Conservation (phyloP, 2,797 vertebrate genomes). For the Cossypha niveicapilla region DNA sequence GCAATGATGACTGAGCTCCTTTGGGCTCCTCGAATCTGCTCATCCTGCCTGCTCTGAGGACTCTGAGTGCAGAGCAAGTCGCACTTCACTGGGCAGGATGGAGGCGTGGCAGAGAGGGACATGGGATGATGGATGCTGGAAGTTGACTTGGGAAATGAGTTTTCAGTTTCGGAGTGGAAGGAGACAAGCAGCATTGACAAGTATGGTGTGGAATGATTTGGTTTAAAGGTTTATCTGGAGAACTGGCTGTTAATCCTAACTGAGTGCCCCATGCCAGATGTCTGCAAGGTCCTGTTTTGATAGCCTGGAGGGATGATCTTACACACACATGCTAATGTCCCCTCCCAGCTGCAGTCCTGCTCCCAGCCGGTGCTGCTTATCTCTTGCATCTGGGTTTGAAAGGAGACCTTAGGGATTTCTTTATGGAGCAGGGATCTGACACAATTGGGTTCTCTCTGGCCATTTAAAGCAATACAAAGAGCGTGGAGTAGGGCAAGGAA, state of each 20-base stretch:
- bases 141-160: background rate
- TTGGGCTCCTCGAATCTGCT: background rate
- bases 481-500: background rate
- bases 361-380: background rate
- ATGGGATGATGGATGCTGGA: background rate
- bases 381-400: background rate
- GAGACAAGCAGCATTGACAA: background rate
- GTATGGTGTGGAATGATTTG: accelerated
- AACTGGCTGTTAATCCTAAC: background rate
- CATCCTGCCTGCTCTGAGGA: background rate
- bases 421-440: background rate
- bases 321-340: background rate
- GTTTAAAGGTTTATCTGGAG: background rate
- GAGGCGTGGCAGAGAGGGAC: background rate
- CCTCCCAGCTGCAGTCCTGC: background rate
- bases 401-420: background rate
- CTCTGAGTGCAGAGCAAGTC: background rate
- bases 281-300: background rate
- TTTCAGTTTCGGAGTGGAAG: background rate
- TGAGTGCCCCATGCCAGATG: background rate
- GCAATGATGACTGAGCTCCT: background rate
- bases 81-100: too few species aligned
- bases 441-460: background rate
- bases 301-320: background rate
- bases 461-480: background rate